Evolutionary conservation across 2,113 vertebrate species (phyloP), one percentile per base, ranked within the genome.

Genomic region (Cyprinodon variegatus): DNA sequence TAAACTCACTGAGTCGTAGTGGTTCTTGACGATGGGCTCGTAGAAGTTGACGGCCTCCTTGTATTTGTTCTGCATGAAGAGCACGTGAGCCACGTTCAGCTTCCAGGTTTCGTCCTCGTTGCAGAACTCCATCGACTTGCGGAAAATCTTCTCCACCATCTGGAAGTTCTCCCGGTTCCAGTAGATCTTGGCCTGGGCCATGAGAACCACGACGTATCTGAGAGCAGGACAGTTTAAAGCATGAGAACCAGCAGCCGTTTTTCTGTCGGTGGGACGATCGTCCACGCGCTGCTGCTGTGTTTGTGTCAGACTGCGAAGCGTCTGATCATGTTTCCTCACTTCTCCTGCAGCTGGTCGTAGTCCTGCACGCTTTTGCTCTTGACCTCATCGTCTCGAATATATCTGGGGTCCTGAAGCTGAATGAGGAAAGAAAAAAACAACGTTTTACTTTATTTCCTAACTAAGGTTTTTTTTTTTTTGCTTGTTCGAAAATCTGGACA

Each of bases 1-100:
- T 13, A 0, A 0, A 90, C 95, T 95, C 88, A 96, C 95, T 36
- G 96, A 94, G 14, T 97, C 94, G 10, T 97, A 97, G 91, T 98
- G 96, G 76, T 97, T 99, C 91, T 97, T 99, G 59, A 99, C 98
- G 67, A 98, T 97, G 29, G 97, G 97, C 84, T 99, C 97, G 40
- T 99, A 99, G 91, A 99, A 97, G 53, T 94, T 92, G 48, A 97
- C 96, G 69, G 98, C 97, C 84, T 99, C 96, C 89, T 97, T 98
- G 93, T 99, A 97, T 60, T 97, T 99, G 93, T 94, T 96, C 86
- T 99, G 97, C 98, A 99, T 98, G 93, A 99, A 99, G 57, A 98
- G 95, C 67, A 98, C 96, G 3, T 99, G 98, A 53, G 98, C 98
- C 78, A 97, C 96, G 3, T 99, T 99, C 76, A 99, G 93, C 85